phyloP scores from a whole-genome alignment of 2,888 invertebrate species.

The Cerastoderma edule region DNA sequence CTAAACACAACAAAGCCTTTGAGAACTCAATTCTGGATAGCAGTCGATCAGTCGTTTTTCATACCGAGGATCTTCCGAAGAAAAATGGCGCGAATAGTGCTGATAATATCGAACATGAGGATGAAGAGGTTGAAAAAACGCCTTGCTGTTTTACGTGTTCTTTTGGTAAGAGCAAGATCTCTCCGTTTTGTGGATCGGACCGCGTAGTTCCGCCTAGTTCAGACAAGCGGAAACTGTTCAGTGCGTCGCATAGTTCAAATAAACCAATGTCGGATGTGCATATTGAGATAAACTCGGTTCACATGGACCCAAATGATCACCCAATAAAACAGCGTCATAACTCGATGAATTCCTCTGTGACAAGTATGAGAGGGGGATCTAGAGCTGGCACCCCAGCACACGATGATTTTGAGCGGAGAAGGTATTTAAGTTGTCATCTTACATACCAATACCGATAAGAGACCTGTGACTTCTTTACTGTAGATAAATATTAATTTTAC shows the following conservation, averaged over 20 bases:
- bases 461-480: too few relatives aligned
- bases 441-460: too few relatives aligned
- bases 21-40: constrained; percentile 39
- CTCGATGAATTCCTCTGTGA: constrained; percentile 62
- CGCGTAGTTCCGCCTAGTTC: constrained; percentile 32
- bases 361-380: constrained; percentile 57
- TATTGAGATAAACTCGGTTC: constrained; percentile 53
- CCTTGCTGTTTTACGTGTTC: constrained; percentile 58
- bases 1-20: constrained; percentile 45
- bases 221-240: constrained; percentile 44
- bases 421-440: constrained; percentile 36
- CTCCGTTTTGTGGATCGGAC: constrained; percentile 64
- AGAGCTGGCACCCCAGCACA: constrained; percentile 66
- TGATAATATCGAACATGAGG: constrained; percentile 32
- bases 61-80: constrained; percentile 39
- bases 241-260: constrained; percentile 45
- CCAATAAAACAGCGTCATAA: constrained; percentile 27
- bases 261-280: constrained; percentile 54
- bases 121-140: constrained; percentile 45
- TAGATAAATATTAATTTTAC: too few relatives aligned
- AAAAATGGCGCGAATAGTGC: constrained; percentile 39
- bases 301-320: constrained; percentile 12
- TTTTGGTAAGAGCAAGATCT: constrained; percentile 60
- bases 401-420: constrained; percentile 58
- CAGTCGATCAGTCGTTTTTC: constrained; percentile 25